Conservation (phyloP, 2,113 vertebrate genomes). For the Rhineura floridana region DNA sequence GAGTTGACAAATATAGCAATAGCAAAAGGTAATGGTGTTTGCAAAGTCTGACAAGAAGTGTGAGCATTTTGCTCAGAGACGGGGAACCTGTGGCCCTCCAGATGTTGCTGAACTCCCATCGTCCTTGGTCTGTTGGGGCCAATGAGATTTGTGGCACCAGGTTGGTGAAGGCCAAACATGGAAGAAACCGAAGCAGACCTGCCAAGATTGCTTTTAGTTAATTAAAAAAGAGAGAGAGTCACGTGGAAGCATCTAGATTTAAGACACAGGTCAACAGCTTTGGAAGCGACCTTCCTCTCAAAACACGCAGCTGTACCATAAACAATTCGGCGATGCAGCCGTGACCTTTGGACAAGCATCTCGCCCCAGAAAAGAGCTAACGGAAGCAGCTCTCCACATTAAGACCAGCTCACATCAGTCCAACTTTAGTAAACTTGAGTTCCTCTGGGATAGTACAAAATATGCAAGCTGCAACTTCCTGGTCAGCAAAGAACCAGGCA, state of each 20-base stretch:
- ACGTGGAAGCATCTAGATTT: background rate
- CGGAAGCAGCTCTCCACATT: background rate
- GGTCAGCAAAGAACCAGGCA: background rate
- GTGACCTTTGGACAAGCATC: background rate
- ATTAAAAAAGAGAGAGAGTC: background rate
- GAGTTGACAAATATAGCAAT: background rate
- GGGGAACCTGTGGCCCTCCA: background rate
- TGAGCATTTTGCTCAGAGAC: background rate
- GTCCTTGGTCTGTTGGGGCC: too few species aligned
- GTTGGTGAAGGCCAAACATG: background rate
- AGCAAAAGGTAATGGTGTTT: too few species aligned
- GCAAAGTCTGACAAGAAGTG: background rate
- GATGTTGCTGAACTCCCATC: too few species aligned
- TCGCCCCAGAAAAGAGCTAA: background rate
- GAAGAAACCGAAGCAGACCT: background rate
- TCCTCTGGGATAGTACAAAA: background rate
- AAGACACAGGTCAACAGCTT: background rate
- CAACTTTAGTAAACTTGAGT: background rate
- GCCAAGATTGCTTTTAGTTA: conserved; percentile 5
- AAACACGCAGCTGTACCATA: background rate
- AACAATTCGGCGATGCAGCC: background rate
- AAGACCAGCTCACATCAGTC: too few species aligned
- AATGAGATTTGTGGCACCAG: too few species aligned
- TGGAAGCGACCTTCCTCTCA: background rate
- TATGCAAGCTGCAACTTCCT: background rate